Base-by-base conservation (phyloP, 2,113 vertebrate species). In the Anarrhichthys ocellatus region DNA sequence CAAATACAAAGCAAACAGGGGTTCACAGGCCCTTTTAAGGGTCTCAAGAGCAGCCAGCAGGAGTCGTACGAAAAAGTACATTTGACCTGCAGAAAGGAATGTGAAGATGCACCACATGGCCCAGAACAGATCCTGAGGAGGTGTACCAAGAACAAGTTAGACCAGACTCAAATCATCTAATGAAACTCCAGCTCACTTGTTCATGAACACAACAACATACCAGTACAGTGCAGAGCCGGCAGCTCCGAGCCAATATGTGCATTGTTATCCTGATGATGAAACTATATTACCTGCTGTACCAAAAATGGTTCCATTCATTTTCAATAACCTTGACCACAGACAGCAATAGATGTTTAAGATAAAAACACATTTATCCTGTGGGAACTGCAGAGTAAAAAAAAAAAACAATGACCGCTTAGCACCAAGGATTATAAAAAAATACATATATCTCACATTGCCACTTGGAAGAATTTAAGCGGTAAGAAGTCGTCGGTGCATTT, bases 401-500 rank as follows among this genome's bases (percentile, higher is more conserved):
- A 52, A 80, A 80, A 76, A 59, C 52, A 80, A 56, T 65, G 50
- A 52, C 62, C 27, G 36, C 22, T 54, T 24, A 34, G 18, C 62
- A 5, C 18, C 1, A 14, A 44, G 44, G 70, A 74, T 78, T 69
- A 38, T n/a, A 18, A 18, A 36, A 1, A 75, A 66, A 63, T 13
- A 74, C 42, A 56, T 22, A 84, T 59, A 44, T 61, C 52, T 67
- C n/a, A 54, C 63, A 77, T 80, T 77, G 73, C 7, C 73, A 80
- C 83, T 89, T 79, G 42, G 82, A 85, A 92, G 68, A 80, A 76
- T 69, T 74, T n/a, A 81, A 83, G 87, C 8, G 1, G 72, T 83
- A 36, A 88, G 75, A 83, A 89, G 71, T 78, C 81, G 81, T 82
- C 24, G 62, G 40, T 72, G 40, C 2, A 93, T 91, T 93, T 93